A percentile compares a stretch with the other conserved stretches of the same genome.
phyloP scores from a whole-genome alignment of 2,797 vertebrate genomes.

The Distichodus sexfasciatus region DNA sequence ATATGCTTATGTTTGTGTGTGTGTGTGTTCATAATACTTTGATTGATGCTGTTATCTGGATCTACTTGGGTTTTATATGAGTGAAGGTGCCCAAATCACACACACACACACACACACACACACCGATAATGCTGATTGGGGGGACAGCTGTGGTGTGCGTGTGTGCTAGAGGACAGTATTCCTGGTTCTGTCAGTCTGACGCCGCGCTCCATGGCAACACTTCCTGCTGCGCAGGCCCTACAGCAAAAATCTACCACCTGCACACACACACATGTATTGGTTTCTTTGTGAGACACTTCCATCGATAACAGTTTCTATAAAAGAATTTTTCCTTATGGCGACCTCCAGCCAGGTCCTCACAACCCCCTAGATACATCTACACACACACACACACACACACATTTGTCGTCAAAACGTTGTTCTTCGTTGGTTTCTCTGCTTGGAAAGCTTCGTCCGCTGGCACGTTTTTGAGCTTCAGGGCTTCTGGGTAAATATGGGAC shows the following conservation, averaged over 20 bases:
- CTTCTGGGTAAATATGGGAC: not conserved
- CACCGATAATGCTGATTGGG: conserved; percentile 39
- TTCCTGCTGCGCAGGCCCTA: conserved; percentile 68
- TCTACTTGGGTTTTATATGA: conserved; percentile 45
- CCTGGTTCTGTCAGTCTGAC: conserved; percentile 60
- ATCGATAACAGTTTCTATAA: too few species aligned
- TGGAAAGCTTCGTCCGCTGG: too few species aligned
- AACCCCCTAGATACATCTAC: too few species aligned
- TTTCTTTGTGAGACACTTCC: too few species aligned
- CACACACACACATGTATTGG: too few species aligned
- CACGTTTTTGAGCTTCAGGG: not conserved
- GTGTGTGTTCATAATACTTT: not conserved
- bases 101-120: conserved; percentile 27
- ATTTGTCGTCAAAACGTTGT: not conserved
- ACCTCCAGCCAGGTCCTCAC: too few species aligned
- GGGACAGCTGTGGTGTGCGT: conserved; percentile 60
- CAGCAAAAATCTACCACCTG: conserved; percentile 68
- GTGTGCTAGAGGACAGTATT: conserved; percentile 58
- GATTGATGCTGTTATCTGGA: conserved; percentile 40
- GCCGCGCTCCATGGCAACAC: conserved; percentile 76
- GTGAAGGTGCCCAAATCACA: conserved; percentile 23
- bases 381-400: conserved; percentile 29
- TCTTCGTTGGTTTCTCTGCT: too few species aligned
- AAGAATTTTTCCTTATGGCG: too few species aligned
- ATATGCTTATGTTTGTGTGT: too few species aligned